These are phyloP conservation scores for Parnassius orleans DNA, from an alignment of 2,888 invertebrate species.

Conservation along the genomic window DNA sequence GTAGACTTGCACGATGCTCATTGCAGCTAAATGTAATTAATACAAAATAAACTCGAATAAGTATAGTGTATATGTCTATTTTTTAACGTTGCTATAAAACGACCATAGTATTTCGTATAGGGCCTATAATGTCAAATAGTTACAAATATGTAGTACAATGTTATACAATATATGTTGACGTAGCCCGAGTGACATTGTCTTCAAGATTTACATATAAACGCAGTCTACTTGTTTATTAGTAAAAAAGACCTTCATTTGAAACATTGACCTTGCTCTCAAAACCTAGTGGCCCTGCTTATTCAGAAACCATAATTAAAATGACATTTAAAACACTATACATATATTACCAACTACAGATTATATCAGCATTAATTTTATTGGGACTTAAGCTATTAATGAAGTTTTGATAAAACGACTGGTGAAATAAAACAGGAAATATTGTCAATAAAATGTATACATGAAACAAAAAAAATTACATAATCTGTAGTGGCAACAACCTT, in stretches of 20 bases:
- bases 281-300: background rate
- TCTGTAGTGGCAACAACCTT: constrained; percentile 2
- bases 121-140: constrained; percentile 9
- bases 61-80: constrained; percentile 3
- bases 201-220: background rate
- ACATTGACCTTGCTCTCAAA: background rate
- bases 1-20: constrained; percentile 1
- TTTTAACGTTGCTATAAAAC: background rate
- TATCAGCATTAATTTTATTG: background rate
- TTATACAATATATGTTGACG: constrained; percentile 3
- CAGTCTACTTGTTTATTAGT: no score
- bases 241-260: background rate
- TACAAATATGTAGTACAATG: constrained; percentile 6
- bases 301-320: background rate
- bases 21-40: background rate
- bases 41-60: constrained; percentile 6
- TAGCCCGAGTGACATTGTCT: constrained; percentile 4
- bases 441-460: background rate
- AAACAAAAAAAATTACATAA: background rate
- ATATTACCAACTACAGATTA: constrained; percentile 9
- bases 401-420: background rate
- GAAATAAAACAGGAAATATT: background rate
- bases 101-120: constrained; percentile 14
- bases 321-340: background rate
- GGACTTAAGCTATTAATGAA: constrained; percentile 1